phyloP scores from a whole-genome alignment of 1,140 invertebrate species.

The Drosophila orosa region DNA sequence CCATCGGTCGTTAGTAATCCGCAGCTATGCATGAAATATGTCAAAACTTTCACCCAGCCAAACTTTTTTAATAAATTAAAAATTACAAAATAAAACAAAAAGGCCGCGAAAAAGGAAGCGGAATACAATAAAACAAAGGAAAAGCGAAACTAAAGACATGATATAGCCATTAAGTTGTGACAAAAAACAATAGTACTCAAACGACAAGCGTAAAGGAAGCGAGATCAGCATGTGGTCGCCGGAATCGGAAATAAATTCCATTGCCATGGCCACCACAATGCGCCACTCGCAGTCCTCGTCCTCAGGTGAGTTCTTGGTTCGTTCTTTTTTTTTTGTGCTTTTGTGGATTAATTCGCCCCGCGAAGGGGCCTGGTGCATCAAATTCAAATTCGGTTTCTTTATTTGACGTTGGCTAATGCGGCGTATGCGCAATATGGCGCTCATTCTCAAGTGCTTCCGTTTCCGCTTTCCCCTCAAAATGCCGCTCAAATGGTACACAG shows the following conservation, averaged over 20 bases:
- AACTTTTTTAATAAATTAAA: constrained; percentile 74
- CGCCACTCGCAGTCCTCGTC: constrained; percentile 84
- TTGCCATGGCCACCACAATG: constrained; percentile 84
- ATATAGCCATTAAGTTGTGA: constrained; percentile 49
- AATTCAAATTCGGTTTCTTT: constrained; percentile 48
- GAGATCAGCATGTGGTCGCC: constrained; percentile 81
- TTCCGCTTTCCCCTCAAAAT: constrained; percentile 17
- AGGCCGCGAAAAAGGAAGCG: background rate
- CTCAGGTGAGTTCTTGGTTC: constrained; percentile 81
- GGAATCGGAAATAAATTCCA: constrained; percentile 85
- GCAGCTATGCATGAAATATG: constrained; percentile 68
- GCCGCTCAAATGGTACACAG: constrained; percentile 2
- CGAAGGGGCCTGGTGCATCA: constrained; percentile 35
- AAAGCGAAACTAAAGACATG: constrained; percentile 40
- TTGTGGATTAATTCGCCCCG: constrained; percentile 3
- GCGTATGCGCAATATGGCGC: constrained; percentile 64
- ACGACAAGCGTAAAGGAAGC: constrained; percentile 22
- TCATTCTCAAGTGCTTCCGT: constrained; percentile 49
- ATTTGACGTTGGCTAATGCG: constrained; percentile 44
- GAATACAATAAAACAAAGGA: constrained; percentile 26
- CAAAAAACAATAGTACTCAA: constrained; percentile 9
- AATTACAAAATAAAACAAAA: constrained; percentile 44
- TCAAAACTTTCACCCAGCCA: constrained; percentile 50
- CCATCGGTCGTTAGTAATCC: constrained; percentile 44
- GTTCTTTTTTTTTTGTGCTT: background rate